Base-by-base conservation (phyloP, 30 jellyfish, hydroid and myxozoan genomes). In the Aurelia aurita region DNA sequence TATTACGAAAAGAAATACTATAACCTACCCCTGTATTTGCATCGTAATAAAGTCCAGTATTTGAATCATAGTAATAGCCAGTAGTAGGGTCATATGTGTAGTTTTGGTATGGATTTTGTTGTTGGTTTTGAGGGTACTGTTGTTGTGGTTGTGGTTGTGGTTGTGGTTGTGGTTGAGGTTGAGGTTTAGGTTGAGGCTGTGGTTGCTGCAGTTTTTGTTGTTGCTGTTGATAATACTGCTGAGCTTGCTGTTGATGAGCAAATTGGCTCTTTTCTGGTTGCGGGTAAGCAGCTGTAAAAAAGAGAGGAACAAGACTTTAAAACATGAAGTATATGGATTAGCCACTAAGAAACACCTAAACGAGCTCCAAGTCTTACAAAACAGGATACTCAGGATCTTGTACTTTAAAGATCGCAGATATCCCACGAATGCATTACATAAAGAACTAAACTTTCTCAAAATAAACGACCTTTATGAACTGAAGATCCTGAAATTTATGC, bases 61-160 rank as follows among this genome's bases (percentile, higher is more conserved):
- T 73, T 44, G 98, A 51, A 72, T 93, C 98, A 73, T 93, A 93
- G 62, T 93, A 93, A 71, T 87, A 93, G 43, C 98, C 98, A 80
- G 96, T 74, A 29, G 89, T 80, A 3, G 97, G 77, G 76, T 93
- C 98, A 57, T 74, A 93, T 15, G 96, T 79, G 82, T 67, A 86
- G 18, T 69, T 68, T 28, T 66, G 25, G 27, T n/a, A 39, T 25
- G 61, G 81, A 66, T 51, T 43, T 8, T 39, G 51, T 39, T 39
- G 51, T 46, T 80, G 82, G 20, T 46, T 34, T 43, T 83, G 79
- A 46, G 81, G 60, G 45, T 57, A 66, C 59, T 69, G 93, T 39
- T 47, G 85, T 73, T 74, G 89, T 15, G 71, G 64, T 28, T 47
- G 80, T 10, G 44, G 78, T 14, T 72, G 51, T 1, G 51, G 51